Percentiles rank a stretch among this genome's conserved stretches.
Conservation (phyloP, 2,888 invertebrate species). For the Apocheima hispidaria region DNA sequence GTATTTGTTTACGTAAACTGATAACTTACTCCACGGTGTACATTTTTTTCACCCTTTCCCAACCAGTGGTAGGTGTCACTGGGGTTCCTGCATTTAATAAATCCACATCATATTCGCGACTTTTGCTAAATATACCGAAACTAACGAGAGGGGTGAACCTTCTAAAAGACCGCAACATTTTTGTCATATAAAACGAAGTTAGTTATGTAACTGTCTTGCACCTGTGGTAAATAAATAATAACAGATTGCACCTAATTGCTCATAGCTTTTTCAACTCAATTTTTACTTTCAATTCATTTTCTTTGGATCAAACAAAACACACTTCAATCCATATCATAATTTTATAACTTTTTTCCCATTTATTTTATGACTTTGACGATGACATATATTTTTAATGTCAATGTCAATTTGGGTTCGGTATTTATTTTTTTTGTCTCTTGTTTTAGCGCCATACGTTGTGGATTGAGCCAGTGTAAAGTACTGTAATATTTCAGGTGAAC, state of each 20-base stretch:
- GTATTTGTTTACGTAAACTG: conserved; percentile 10
- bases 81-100: conserved; percentile 40
- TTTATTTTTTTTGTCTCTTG: no score
- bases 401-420: no score
- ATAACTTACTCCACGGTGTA: conserved; percentile 75
- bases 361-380: no score
- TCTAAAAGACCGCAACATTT: conserved; percentile 62
- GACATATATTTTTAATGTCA: no score
- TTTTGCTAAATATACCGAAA: conserved; percentile 57
- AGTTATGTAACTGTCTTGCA: not conserved
- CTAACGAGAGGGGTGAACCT: conserved; percentile 65
- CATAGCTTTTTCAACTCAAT: no score
- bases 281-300: not conserved
- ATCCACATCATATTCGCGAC: conserved; percentile 59
- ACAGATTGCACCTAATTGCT: not conserved
- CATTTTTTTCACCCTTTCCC: conserved; percentile 81
- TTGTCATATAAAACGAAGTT: conserved; percentile 5
- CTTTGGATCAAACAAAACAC: no score
- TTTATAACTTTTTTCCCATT: no score
- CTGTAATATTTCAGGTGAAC: no score
- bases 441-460: no score
- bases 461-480: no score
- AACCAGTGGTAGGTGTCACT: conserved; percentile 68
- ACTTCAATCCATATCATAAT: no score
- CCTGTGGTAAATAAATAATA: not conserved